These are phyloP conservation scores for Serripes groenlandicus DNA, from an alignment of 2,888 invertebrate genomes.

Conservation along the genomic window DNA sequence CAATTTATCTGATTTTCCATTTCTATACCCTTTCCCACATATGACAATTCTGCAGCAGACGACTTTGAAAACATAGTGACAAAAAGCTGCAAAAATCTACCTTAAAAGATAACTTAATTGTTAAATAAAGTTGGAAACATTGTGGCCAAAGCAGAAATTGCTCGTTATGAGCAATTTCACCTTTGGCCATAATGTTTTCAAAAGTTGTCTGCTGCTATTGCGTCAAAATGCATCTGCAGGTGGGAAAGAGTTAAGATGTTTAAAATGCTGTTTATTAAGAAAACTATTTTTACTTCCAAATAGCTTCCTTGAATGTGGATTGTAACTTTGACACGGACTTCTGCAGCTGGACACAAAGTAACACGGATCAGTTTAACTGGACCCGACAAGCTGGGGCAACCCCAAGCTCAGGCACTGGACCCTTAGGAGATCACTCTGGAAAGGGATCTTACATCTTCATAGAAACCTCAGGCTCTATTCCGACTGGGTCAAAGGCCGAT, in stretches of 20 bases:
- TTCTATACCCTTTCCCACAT: too few relatives aligned
- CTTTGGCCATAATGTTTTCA: background rate
- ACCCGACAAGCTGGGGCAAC: slow-evolving; percentile 67
- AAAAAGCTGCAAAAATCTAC: too few relatives aligned
- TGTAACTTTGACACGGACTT: slow-evolving; percentile 81
- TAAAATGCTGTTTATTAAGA: background rate
- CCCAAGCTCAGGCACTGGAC: slow-evolving; percentile 71
- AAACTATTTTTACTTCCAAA: background rate
- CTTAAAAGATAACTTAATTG: too few relatives aligned
- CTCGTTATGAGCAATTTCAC: background rate
- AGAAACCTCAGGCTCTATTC: slow-evolving; percentile 90
- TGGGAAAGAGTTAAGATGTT: background rate
- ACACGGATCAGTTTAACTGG: slow-evolving; percentile 79
- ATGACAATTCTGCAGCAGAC: too few relatives aligned
- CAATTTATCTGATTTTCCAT: too few relatives aligned
- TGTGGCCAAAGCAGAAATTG: background rate
- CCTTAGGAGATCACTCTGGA: slow-evolving; percentile 69
- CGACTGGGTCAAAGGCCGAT: slow-evolving; percentile 89
- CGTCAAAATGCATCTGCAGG: background rate
- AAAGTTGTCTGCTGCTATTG: background rate
- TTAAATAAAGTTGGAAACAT: too few relatives aligned
- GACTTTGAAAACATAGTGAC: too few relatives aligned
- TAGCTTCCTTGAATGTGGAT: background rate
- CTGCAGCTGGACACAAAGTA: slow-evolving; percentile 79
- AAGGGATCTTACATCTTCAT: slow-evolving; percentile 91